Percentiles rank a stretch among this genome's conserved stretches.
Conservation (phyloP, 2,113 vertebrate species). For the human (Homo sapiens) region DNA sequence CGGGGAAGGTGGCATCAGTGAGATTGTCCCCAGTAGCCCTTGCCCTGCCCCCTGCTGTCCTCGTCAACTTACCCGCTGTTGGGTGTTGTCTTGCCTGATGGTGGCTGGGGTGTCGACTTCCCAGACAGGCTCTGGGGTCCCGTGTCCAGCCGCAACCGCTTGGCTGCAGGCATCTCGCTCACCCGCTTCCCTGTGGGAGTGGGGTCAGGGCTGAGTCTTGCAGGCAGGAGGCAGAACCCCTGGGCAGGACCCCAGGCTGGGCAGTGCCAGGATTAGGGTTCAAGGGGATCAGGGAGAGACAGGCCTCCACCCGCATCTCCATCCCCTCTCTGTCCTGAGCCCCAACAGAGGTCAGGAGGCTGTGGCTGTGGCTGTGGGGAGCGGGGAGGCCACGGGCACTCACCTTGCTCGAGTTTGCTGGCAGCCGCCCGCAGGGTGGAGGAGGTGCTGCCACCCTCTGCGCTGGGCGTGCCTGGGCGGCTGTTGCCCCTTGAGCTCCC, state of each 20-base stretch:
- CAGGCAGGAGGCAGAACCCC: background rate
- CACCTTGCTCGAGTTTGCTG: slow-evolving; percentile 93
- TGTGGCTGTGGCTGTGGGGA: rapidly evolving
- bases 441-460: slow-evolving; percentile 87
- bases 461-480: slow-evolving; percentile 90
- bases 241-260: rapidly evolving
- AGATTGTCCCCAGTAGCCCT: background rate
- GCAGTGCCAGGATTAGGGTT: too few species aligned
- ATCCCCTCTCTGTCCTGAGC: background rate
- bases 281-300: background rate
- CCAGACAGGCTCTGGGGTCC: slow-evolving; percentile 88
- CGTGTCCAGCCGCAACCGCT: slow-evolving; percentile 90
- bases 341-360: background rate
- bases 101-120: slow-evolving; percentile 91
- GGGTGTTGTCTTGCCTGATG: slow-evolving; percentile 92
- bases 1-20: background rate
- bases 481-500: slow-evolving; percentile 92
- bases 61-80: slow-evolving; percentile 86
- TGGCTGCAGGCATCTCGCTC: slow-evolving; percentile 87
- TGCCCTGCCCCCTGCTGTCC: background rate
- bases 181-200: slow-evolving; percentile 87
- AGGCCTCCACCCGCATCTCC: background rate
- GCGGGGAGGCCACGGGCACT: background rate
- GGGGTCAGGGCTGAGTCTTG: background rate
- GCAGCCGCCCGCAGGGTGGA: slow-evolving; percentile 92